Base-by-base conservation (phyloP, 1,140 invertebrate species). In the Latrodectus geometricus region DNA sequence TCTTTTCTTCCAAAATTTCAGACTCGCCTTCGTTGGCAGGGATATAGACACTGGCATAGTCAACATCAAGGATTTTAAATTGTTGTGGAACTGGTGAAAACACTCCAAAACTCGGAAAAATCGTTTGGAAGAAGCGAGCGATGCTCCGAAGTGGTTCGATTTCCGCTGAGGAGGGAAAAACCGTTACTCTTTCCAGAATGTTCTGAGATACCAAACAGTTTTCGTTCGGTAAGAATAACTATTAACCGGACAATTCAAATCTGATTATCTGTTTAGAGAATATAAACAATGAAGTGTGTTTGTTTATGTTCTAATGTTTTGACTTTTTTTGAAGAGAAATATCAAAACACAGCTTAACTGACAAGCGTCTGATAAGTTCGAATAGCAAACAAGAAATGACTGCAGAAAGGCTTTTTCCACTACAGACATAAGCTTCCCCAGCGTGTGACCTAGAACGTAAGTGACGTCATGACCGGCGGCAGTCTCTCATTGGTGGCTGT, bases 1-100 rank as follows among this genome's bases (percentile, higher is more conserved):
- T 21, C 82, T 68, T 69, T 80, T 86, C 15, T 89, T 88, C 88
- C 88, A 89, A 65, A 89, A 89, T 23, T 87, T 83, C 20, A 79
- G 49, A 52, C 49, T 54, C 61, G 70, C 50, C 65, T 23, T 75
- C 14, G 56, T 69, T 3, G 78, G 74, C 8, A 82, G 23, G 17
- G 86, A 77, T 21, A 82, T n/a, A 65, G 52, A 66, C 61, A 81
- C 61, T 70, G 86, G 73, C 79, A 87, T 87, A 48, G 65, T 54
- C 65, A 87, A 75, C 77, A 82, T 81, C 65, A 52, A 61, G 12
- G 77, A 50, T 5, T 65, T 49, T 9, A 70, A 15, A 77, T 77
- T 20, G 20, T n/a, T 20, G 9, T 9, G 17, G 49, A 56, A 23
- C 50, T 20, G 12, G 9, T 54, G 9, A 11, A 75, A 52, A 75